Evolutionary conservation across 23 tunicate species (phyloP), one percentile per base, ranked within the genome.

Genomic region (Ascidia mentula): DNA sequence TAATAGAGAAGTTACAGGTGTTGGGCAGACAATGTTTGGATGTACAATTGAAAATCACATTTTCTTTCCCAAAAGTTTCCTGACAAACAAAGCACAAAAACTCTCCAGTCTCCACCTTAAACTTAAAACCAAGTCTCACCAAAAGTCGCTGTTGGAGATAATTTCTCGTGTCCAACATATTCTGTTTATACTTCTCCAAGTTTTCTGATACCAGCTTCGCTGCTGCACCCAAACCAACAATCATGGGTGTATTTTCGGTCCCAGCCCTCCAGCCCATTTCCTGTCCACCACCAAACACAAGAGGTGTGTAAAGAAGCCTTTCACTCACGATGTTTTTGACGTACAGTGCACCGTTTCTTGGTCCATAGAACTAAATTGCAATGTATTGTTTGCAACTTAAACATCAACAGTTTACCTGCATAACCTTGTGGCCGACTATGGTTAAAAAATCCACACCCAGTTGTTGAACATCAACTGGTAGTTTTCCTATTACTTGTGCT

Each of bases 231-330:
- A 96, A 70, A 31, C 99, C 99, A 3, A 73, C 94, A 28, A 96
- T 96, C 99, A 91, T 91, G 0, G 99, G 97, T 0, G 95, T 91
- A 72, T 96, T 96, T 77, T 96, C 99, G 17, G 97, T 96, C 37
- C 99, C 99, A 22, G 97, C 76, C 39, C 99, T 72, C 72, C 74
- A 91, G 33, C 96, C 96, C 6, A 70, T 80, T 78, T 96, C 99
- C 72, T 96, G 99, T 4, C 97, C 99, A 0, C 99, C 99, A 31
- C 99, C 99, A 35, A 40, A 78, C 12, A 96, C 37, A 0, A 96
- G 40, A 3, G 96, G 96, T 7, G 45, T 31, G 0, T 90, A 32
- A 12, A 82, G 77, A 24, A 37, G 24, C 18, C 36, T 46, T 34
- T 39, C 28, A 17, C 70, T 33, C 0, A 38, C 36, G 0, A 87